These are phyloP conservation scores for Mesoclemmys tuberculata DNA, from an alignment of 2,113 vertebrate species.

Conservation along the genomic window DNA sequence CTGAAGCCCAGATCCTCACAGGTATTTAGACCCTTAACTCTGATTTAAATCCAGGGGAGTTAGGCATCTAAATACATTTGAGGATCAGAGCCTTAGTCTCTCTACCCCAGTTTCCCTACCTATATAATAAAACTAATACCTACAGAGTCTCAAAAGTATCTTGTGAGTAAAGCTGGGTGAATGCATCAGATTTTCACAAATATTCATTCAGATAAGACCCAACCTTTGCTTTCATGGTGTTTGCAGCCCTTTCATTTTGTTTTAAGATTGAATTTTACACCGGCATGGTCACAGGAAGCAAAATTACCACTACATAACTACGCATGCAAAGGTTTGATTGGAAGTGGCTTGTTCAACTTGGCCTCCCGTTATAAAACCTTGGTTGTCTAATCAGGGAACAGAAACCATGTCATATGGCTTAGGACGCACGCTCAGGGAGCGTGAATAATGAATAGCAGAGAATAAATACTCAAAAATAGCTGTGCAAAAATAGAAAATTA, in stretches of 20 bases:
- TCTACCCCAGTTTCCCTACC: neutral
- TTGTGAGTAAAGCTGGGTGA: neutral
- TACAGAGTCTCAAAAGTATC: neutral
- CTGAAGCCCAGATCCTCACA: neutral
- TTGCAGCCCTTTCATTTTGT: neutral
- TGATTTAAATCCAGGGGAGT: neutral
- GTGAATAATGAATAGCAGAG: neutral
- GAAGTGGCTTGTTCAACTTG: neutral
- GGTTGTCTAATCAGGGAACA: neutral
- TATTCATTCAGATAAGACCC: neutral
- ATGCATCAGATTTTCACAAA: neutral
- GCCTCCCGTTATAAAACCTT: neutral
- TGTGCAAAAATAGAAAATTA: neutral
- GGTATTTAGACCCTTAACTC: neutral
- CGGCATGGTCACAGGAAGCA: neutral
- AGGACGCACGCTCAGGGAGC: neutral
- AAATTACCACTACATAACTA: neutral
- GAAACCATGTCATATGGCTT: slow-evolving; percentile 4
- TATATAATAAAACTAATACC: neutral
- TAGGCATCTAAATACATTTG: neutral
- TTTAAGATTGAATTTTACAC: neutral
- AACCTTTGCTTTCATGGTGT: neutral
- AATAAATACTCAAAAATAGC: slow-evolving; percentile 28
- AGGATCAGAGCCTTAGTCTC: fast-evolving
- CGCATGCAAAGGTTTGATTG: neutral